Evolutionary conservation across 2,797 vertebrate species (phyloP).

Genomic region (Microctenopoma stevenorrisi): DNA sequence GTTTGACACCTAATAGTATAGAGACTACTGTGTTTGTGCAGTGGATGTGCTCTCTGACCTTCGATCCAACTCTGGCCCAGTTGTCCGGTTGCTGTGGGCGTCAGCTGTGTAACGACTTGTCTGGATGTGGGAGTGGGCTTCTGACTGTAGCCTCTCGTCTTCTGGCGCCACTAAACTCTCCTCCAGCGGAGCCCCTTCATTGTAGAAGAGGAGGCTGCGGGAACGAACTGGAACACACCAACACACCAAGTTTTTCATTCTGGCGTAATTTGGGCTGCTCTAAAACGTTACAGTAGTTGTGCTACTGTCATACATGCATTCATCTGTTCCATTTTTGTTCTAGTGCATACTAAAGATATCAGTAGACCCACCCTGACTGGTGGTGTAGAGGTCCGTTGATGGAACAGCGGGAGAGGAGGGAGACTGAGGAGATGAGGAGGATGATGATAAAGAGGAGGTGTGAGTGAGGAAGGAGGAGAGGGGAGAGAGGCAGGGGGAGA

Average conservation of each 20-base stretch:
- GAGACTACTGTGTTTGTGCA: not conserved
- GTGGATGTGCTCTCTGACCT: slow-evolving; percentile 59
- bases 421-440: slow-evolving; percentile 81
- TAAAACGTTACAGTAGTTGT: too few relatives aligned
- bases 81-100: slow-evolving; percentile 80
- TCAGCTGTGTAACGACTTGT: slow-evolving; percentile 88
- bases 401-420: slow-evolving; percentile 83
- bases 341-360: not conserved
- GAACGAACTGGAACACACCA: slow-evolving; percentile 90
- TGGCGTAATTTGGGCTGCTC: too few relatives aligned
- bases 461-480: slow-evolving; percentile 91
- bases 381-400: slow-evolving; percentile 90
- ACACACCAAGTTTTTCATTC: slow-evolving; percentile 3
- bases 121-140: slow-evolving; percentile 71
- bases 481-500: slow-evolving; percentile 91
- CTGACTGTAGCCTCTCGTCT: slow-evolving; percentile 74
- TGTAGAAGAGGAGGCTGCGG: slow-evolving; percentile 95
- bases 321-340: not conserved
- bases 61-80: slow-evolving; percentile 64
- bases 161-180: slow-evolving; percentile 87
- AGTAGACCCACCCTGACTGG: slow-evolving; percentile 90
- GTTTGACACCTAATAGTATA: not conserved
- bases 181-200: slow-evolving; percentile 89
- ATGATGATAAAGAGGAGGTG: slow-evolving; percentile 83
- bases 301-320: too few relatives aligned